phyloP scores from a whole-genome alignment of 2,113 vertebrate genomes.

The Silurus asotus region DNA sequence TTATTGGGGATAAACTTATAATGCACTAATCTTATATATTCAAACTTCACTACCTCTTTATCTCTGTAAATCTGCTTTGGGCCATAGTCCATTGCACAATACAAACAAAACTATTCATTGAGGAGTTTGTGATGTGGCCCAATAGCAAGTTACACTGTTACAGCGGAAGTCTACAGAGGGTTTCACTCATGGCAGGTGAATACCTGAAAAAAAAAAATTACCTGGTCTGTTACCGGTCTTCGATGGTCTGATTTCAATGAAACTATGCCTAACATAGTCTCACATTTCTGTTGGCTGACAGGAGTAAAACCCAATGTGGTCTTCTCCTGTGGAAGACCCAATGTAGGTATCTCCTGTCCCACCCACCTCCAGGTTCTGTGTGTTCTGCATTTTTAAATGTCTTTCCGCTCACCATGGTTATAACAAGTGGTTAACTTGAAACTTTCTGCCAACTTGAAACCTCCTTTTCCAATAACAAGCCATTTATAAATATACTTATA shows the following conservation, averaged over 20 bases:
- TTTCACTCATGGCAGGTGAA: not conserved
- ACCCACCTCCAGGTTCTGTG: not conserved
- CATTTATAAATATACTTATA: not conserved
- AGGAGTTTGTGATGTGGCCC: not conserved
- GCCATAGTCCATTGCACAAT: too few relatives aligned
- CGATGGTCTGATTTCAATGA: not conserved
- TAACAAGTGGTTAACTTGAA: not conserved
- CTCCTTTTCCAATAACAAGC: not conserved
- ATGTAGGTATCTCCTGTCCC: not conserved
- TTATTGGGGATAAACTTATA: too few relatives aligned
- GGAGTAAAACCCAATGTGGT: not conserved
- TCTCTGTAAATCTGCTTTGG: too few relatives aligned
- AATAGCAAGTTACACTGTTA: not conserved
- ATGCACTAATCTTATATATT: too few relatives aligned
- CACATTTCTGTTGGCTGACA: not conserved
- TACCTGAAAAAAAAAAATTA: not conserved
- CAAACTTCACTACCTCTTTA: too few relatives aligned
- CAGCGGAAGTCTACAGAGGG: not conserved
- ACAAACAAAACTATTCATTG: not conserved
- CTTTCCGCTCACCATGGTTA: not conserved
- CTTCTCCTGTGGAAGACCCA: not conserved
- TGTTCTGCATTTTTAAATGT: not conserved
- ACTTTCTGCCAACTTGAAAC: not conserved
- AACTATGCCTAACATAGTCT: not conserved
- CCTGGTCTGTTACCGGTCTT: not conserved